Percentiles rank a stretch among this genome's conserved stretches.
These are phyloP conservation scores for Dendrophyllia cribrosa DNA, from an alignment of 64 coral and sea anemone genomes.

Conservation along the genomic window DNA sequence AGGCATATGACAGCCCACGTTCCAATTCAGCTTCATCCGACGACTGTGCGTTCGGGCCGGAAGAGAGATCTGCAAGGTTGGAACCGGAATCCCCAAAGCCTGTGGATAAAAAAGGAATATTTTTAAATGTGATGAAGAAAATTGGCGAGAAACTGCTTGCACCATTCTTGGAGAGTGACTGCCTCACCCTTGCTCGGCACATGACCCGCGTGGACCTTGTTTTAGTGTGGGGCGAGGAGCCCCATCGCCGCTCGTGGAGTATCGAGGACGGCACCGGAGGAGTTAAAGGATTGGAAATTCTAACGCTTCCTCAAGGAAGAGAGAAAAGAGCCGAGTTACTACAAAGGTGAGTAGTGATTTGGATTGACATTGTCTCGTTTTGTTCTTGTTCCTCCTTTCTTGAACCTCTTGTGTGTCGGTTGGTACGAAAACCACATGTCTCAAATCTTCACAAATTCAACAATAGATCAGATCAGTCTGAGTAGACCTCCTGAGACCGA, in stretches of 20 bases:
- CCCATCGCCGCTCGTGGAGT: conserved; percentile 39
- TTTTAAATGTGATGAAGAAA: conserved; percentile 82
- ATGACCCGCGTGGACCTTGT: conserved; percentile 77
- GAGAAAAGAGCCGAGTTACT: conserved; percentile 71
- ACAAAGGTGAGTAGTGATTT: conserved; percentile 59
- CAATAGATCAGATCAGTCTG: too few species aligned
- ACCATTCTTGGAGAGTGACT: conserved; percentile 68
- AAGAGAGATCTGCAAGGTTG: background rate
- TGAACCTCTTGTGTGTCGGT: too few species aligned
- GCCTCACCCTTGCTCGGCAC: conserved; percentile 73
- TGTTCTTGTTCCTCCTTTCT: background rate
- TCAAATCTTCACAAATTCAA: too few species aligned
- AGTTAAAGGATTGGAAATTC: conserved; percentile 71
- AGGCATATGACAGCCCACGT: conserved; percentile 16
- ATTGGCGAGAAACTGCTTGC: conserved; percentile 63
- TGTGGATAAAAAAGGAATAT: conserved; percentile 82
- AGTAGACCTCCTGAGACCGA: too few species aligned
- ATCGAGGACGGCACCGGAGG: conserved; percentile 83
- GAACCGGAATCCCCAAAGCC: conserved; percentile 17
- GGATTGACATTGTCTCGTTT: background rate
- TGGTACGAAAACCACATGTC: background rate
- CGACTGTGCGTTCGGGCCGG: background rate
- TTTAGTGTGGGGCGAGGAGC: conserved; percentile 64
- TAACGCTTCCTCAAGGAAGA: conserved; percentile 89
- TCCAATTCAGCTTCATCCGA: background rate